These are phyloP conservation scores for Eristalis tenax DNA, from an alignment of 2,888 invertebrate genomes.

Conservation along the genomic window DNA sequence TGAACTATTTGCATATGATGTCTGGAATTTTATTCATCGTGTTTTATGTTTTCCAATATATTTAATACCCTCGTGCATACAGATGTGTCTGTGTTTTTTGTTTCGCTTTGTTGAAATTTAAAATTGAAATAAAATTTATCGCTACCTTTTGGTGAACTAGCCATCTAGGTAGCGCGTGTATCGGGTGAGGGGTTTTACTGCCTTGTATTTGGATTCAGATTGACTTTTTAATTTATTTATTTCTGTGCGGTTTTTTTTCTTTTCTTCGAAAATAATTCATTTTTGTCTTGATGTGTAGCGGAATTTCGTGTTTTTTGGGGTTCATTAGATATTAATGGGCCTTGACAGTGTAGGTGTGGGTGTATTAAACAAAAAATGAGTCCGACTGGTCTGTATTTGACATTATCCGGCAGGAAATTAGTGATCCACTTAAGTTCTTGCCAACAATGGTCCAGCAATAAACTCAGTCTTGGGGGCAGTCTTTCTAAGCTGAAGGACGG, in stretches of 20 bases:
- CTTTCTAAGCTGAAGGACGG: too few species aligned
- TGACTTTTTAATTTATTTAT: slow-evolving; percentile 19
- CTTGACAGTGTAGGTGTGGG: neutral
- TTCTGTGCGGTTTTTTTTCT: neutral
- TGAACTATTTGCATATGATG: slow-evolving; percentile 63
- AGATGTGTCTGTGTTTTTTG: neutral
- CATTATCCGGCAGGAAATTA: too few species aligned
- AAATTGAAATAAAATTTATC: slow-evolving; percentile 58
- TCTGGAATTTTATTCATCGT: slow-evolving; percentile 11
- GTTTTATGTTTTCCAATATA: neutral
- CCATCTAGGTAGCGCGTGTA: slow-evolving; percentile 28
- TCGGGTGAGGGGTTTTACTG: neutral
- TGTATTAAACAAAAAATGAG: neutral
- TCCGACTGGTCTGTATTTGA: too few species aligned
- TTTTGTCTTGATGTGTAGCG: neutral
- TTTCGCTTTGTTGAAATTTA: slow-evolving; percentile 33
- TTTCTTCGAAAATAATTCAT: neutral
- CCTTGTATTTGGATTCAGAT: slow-evolving; percentile 9
- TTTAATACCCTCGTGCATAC: slow-evolving; percentile 15
- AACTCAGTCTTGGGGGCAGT: too few species aligned
- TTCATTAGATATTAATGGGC: neutral
- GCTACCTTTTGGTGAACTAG: slow-evolving; percentile 35
- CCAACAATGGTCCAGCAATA: too few species aligned
- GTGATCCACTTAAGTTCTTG: too few species aligned
- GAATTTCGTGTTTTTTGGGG: neutral